Evolutionary conservation across 2,113 vertebrate species (phyloP).

Genomic region (Stomatorhinus ivindoensis): DNA sequence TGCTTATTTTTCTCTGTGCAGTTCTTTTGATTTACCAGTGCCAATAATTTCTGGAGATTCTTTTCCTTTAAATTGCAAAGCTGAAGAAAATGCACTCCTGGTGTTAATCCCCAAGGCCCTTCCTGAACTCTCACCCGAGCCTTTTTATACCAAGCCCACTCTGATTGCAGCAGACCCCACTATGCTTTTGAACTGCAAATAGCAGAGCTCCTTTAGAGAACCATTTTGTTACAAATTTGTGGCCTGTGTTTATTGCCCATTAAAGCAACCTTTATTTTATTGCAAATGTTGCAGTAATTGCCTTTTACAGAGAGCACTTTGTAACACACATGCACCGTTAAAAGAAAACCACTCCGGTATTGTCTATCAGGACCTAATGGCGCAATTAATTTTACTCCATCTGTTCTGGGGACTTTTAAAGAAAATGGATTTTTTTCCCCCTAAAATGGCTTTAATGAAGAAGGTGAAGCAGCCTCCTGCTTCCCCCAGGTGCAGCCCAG

Average conservation of each 20-base stretch:
- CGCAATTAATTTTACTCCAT: slow-evolving; percentile 95
- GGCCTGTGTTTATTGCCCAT: slow-evolving; percentile 90
- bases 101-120: neutral
- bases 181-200: slow-evolving; percentile 73
- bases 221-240: slow-evolving; percentile 79
- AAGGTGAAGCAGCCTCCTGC: slow-evolving; percentile 85
- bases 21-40: neutral
- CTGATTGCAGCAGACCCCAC: slow-evolving; percentile 61
- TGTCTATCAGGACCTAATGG: slow-evolving; percentile 92
- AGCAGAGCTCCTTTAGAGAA: slow-evolving; percentile 74
- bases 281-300: slow-evolving; percentile 89
- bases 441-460: slow-evolving; percentile 94
- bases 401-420: slow-evolving; percentile 95
- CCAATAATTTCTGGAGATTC: neutral
- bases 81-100: slow-evolving; percentile 33
- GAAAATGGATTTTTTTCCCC: slow-evolving; percentile 80
- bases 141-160: slow-evolving; percentile 51
- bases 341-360: slow-evolving; percentile 86
- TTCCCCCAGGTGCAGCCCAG: slow-evolving; percentile 77
- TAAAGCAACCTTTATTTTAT: slow-evolving; percentile 93
- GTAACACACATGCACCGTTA: slow-evolving; percentile 81
- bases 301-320: slow-evolving; percentile 85
- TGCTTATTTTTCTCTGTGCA: neutral
- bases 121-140: neutral
- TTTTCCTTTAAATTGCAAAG: neutral